Evolutionary conservation across 2,797 vertebrate species (phyloP).

Genomic region (Aplochiton taeniatus): DNA sequence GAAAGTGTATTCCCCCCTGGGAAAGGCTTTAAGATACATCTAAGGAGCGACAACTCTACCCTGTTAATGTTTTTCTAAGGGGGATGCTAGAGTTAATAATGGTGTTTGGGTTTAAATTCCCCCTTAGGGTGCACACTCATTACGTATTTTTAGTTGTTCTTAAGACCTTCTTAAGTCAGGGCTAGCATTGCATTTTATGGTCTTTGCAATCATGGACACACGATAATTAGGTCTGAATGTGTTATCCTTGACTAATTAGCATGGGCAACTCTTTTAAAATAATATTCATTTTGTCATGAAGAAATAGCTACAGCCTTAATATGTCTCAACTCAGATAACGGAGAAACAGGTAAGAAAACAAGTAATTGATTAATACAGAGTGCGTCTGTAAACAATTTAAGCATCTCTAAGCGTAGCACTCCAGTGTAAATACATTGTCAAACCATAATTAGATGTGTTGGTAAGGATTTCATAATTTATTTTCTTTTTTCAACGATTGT

Average conservation of each 20-base stretch:
- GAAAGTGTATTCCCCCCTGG: conserved; percentile 9
- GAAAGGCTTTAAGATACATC: conserved; percentile 17
- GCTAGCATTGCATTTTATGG: conserved; percentile 25
- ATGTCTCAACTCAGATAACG: too few species aligned
- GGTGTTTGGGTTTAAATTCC: conserved; percentile 19
- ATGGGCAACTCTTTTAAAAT: too few species aligned
- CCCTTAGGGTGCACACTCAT: conserved; percentile 15
- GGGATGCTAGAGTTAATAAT: conserved; percentile 39
- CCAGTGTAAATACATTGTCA: conserved; percentile 15
- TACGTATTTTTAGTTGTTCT: conserved; percentile 37
- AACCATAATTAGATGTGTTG: conserved; percentile 47
- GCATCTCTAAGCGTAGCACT: not conserved
- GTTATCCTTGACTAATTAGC: conserved; percentile 47
- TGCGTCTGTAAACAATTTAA: not conserved
- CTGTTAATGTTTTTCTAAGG: conserved; percentile 17
- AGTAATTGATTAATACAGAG: conserved; percentile 13
- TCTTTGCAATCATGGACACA: conserved; percentile 27
- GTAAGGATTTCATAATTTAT: conserved; percentile 22
- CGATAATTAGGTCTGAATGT: not conserved
- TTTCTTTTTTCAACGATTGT: conserved; percentile 12
- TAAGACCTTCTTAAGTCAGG: conserved; percentile 11
- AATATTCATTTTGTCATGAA: conserved; percentile 24
- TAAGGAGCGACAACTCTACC: not conserved
- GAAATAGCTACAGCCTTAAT: not conserved
- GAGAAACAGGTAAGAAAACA: too few species aligned